These are phyloP conservation scores for Spea multiplicata DNA, from an alignment of 2,113 vertebrate species.

Conservation along the genomic window DNA sequence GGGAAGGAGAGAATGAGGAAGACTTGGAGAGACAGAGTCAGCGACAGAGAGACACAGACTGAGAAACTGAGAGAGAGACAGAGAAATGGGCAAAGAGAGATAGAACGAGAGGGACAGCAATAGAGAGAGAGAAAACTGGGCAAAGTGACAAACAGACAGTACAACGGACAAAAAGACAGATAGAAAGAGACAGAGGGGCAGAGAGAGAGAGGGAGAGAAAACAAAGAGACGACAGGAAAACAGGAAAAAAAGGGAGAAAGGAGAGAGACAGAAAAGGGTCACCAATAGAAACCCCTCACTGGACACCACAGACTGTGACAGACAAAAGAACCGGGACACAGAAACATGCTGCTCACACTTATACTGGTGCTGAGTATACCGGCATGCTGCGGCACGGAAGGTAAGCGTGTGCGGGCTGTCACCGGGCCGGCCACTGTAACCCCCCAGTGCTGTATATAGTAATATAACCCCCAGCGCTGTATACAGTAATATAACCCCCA, in stretches of 20 bases:
- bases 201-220: not conserved
- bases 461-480: too few relatives aligned
- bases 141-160: not conserved
- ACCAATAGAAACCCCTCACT: not conserved
- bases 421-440: too few relatives aligned
- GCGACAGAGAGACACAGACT: not conserved
- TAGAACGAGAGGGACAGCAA: not conserved
- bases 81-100: not conserved
- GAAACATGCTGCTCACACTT: not conserved
- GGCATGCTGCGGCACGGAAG: not conserved
- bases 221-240: too few relatives aligned
- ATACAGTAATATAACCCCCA: too few relatives aligned
- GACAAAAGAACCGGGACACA: not conserved
- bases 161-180: not conserved
- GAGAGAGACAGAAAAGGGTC: not conserved
- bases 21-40: not conserved
- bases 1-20: not conserved
- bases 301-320: not conserved
- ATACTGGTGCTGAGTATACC: not conserved
- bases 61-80: not conserved
- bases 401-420: slow-evolving; percentile 2
- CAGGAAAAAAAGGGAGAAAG: not conserved
- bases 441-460: too few relatives aligned
- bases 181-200: not conserved
- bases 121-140: not conserved